phyloP scores from a whole-genome alignment of 2,113 vertebrate genomes.

The Lamprologus callipterus region DNA sequence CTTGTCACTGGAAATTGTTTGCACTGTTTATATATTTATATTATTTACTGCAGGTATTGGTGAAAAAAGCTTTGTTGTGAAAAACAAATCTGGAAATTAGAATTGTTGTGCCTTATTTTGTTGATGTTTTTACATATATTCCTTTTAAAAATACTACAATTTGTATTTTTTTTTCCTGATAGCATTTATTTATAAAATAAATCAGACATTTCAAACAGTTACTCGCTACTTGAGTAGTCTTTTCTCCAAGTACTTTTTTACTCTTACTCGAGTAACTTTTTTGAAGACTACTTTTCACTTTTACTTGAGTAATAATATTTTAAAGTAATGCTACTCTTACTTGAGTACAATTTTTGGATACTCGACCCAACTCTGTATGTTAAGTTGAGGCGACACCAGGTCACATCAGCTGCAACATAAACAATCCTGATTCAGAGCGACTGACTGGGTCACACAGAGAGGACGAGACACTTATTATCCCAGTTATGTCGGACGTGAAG shows the following conservation, averaged over 20 bases:
- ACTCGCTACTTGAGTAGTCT: background rate
- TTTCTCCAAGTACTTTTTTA: background rate
- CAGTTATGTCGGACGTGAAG: background rate
- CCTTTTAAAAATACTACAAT: background rate
- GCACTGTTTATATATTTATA: background rate
- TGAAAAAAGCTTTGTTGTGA: background rate
- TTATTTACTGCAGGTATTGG: accelerated
- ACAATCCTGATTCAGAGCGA: background rate
- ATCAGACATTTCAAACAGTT: background rate
- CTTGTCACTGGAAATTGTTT: background rate
- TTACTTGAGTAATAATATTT: background rate
- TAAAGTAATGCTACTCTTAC: background rate
- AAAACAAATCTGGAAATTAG: background rate
- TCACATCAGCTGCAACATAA: background rate
- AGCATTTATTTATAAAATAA: background rate
- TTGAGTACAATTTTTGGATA: background rate
- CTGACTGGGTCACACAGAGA: background rate
- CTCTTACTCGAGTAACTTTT: background rate
- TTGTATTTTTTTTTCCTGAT: background rate
- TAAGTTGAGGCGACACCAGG: background rate
- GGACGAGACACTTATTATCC: background rate
- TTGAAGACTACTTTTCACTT: background rate
- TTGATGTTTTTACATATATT: background rate
- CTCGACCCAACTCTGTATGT: background rate
- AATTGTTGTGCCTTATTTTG: background rate